Conservation (phyloP, 2,797 vertebrate genomes). For the Muraenolepis orangiensis region DNA sequence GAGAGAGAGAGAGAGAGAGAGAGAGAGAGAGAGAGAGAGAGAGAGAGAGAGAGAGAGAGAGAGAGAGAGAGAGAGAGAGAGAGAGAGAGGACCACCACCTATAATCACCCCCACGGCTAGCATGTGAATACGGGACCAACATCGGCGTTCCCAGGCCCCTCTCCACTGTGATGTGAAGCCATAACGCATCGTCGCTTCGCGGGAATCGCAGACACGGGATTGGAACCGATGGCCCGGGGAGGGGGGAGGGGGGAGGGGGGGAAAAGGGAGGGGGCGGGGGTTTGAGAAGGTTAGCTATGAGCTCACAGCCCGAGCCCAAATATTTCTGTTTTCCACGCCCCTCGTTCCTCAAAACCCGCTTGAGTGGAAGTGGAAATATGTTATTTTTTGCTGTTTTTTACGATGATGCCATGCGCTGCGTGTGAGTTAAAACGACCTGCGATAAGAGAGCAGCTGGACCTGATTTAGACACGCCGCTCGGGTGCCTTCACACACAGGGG, state of each 20-base stretch:
- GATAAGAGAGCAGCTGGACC: constrained; percentile 43
- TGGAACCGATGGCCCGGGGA: constrained; percentile 29
- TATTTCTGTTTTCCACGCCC: neutral
- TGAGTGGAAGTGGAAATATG: too few species aligned
- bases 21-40: constrained; percentile 20
- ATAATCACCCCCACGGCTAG: constrained; percentile 31
- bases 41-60: constrained; percentile 19
- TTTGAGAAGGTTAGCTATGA: constrained; percentile 17
- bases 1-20: constrained; percentile 18
- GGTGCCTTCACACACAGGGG: constrained; percentile 32
- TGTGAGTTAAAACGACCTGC: constrained; percentile 44
- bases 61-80: constrained; percentile 19
- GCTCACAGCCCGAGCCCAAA: neutral
- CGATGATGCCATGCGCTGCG: too few species aligned
- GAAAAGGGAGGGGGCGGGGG: neutral
- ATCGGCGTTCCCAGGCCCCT: constrained; percentile 18
- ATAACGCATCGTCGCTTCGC: constrained; percentile 28
- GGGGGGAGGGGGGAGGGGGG: constrained; percentile 12
- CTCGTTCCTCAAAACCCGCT: neutral
- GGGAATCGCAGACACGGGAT: constrained; percentile 25
- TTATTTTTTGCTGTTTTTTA: too few species aligned
- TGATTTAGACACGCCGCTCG: constrained; percentile 38
- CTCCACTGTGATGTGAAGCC: constrained; percentile 32
- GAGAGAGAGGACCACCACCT: constrained; percentile 25
- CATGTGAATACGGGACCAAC: constrained; percentile 28